Evolutionary conservation across 2,888 invertebrate species (phyloP).

Genomic region (Alviniconcha strummeri): DNA sequence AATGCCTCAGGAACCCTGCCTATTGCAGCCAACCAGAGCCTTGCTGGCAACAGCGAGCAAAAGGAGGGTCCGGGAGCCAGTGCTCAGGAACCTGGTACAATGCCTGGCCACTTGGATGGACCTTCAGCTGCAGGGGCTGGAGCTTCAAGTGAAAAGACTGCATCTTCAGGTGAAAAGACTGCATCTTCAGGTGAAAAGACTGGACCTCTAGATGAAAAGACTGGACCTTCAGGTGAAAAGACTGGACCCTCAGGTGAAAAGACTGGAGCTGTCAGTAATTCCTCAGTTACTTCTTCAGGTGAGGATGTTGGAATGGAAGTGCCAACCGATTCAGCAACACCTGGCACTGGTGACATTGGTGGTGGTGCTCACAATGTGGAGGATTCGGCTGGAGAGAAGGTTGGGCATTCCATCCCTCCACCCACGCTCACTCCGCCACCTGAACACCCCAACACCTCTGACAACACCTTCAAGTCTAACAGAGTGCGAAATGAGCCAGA

Average conservation of each 20-base stretch:
- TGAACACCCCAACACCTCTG: background rate
- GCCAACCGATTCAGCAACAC: too few species aligned
- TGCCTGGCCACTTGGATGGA: too few species aligned
- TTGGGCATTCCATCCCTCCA: background rate
- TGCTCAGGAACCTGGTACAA: background rate
- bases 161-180: too few species aligned
- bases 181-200: too few species aligned
- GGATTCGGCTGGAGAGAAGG: background rate
- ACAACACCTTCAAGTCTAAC: background rate
- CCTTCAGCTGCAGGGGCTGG: too few species aligned
- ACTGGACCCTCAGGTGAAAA: background rate
- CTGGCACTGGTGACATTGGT: too few species aligned
- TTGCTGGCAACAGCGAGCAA: background rate
- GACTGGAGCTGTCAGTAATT: too few species aligned
- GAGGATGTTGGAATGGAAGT: too few species aligned
- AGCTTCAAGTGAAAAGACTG: too few species aligned
- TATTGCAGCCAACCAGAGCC: background rate
- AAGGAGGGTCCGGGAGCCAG: background rate
- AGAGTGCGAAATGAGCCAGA: background rate
- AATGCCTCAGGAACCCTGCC: background rate
- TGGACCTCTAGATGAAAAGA: too few species aligned
- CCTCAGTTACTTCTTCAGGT: too few species aligned
- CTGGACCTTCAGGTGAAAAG: background rate
- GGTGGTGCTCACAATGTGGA: too few species aligned
- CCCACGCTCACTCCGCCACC: background rate